These are phyloP conservation scores for Acronicta psi DNA, from an alignment of 2,888 invertebrate species.

Conservation along the genomic window DNA sequence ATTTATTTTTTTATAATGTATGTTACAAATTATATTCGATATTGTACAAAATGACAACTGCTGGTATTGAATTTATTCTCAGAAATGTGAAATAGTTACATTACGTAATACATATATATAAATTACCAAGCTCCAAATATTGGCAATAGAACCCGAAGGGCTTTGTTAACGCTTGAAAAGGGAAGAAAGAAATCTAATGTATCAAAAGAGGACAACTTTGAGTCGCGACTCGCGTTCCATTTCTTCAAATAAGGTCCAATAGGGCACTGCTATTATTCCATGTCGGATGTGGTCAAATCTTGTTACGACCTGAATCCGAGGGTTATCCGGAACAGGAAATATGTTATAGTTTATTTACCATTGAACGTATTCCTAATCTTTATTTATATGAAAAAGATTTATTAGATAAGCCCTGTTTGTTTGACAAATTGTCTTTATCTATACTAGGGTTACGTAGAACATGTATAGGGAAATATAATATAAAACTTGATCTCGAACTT, in stretches of 20 bases:
- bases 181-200: constrained; percentile 55
- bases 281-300: constrained; percentile 72
- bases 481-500: constrained; percentile 21
- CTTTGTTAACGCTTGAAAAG: constrained; percentile 43
- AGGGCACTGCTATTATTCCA: constrained; percentile 64
- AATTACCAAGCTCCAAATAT: constrained; percentile 34
- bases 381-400: constrained; percentile 54
- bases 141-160: constrained; percentile 25
- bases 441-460: constrained; percentile 20
- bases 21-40: too few relatives aligned
- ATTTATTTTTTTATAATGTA: not conserved
- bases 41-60: constrained; percentile 4
- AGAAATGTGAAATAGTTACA: constrained; percentile 13
- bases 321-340: constrained; percentile 62
- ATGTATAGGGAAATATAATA: constrained; percentile 11
- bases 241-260: constrained; percentile 59
- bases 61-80: not conserved
- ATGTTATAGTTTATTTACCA: constrained; percentile 67
- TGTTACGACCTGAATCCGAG: constrained; percentile 66
- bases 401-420: constrained; percentile 32
- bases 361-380: constrained; percentile 56
- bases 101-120: constrained; percentile 22
- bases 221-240: constrained; percentile 42
- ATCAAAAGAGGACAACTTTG: constrained; percentile 59
- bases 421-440: constrained; percentile 18